Evolutionary conservation across 2,113 vertebrate species (phyloP), one percentile per base, ranked within the genome.

Genomic region (Marmota monax): DNA sequence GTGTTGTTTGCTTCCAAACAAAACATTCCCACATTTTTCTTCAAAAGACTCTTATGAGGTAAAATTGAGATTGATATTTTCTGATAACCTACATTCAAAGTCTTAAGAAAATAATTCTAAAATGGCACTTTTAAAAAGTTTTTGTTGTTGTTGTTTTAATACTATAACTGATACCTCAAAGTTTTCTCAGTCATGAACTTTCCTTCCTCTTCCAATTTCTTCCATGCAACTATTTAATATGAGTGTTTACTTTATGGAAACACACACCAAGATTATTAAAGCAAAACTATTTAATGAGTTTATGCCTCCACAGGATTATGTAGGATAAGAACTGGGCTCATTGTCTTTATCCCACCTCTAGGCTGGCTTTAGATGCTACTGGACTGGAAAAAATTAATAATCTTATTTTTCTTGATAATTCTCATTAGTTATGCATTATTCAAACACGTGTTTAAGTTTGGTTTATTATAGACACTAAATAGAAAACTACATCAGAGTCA

Each of bases 211-310:
- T 1, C 23, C 18, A 88, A 11, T 22, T 84, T 13, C 45, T 67
- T 73, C 48, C 72, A 51, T 78, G 13, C 5, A 84, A 51, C 27
- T 84, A 32, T 88, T 77, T 5, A 92, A 39, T 45, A 67, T 25
- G 48, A 79, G 22, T 88, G 42, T 93, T 87, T 48, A n/a, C 61
- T 65, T 72, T 92, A 22, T 9, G 92, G 56, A 92, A 94, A 95
- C 25, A 85, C 69, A 78, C 1, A 61, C 10, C 76, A 84, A 92
- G 42, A 69, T 94, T 92, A 97, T 83, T 88, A 92, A 88, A 88
- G 67, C 22, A 95, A 90, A 96, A 76, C 48, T 88, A 32, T 74
- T 90, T 95, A 92, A 96, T 88, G 69, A 96, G 82, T 96, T 94
- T 92, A 67, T 74, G 72, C 48, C 56, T 88, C 73, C 45, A 73